phyloP scores from a whole-genome alignment of 2,113 vertebrate species.

The Bubo bubo region DNA sequence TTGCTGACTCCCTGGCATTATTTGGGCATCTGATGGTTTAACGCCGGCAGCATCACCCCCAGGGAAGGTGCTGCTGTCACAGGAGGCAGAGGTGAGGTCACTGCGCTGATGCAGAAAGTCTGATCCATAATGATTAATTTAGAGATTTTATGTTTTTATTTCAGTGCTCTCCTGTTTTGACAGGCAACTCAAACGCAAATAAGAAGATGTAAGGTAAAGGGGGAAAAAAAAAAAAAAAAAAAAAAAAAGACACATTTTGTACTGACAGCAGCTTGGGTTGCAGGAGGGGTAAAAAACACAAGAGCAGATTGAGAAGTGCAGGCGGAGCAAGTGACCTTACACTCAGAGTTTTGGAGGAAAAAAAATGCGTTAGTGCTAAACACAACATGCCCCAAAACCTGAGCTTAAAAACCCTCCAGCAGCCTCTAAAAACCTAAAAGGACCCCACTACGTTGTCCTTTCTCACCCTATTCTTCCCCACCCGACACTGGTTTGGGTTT shows the following conservation, averaged over 20 bases:
- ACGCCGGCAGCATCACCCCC: rapidly evolving
- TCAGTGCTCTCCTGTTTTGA: not conserved
- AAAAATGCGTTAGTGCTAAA: not conserved
- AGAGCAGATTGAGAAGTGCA: not conserved
- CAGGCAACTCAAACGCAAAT: not conserved
- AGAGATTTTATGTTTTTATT: not conserved
- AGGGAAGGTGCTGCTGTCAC: not conserved
- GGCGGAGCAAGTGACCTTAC: not conserved
- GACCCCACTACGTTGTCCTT: not conserved
- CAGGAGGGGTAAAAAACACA: not conserved
- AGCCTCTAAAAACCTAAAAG: not conserved
- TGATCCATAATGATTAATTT: not conserved
- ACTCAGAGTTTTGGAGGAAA: not conserved
- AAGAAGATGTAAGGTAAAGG: not conserved
- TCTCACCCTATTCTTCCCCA: not conserved
- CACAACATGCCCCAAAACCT: not conserved
- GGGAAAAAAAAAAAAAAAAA: too few species aligned
- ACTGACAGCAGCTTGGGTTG: not conserved
- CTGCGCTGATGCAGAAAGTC: not conserved
- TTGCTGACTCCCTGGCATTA: not conserved
- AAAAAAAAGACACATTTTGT: not conserved
- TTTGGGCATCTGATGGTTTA: not conserved
- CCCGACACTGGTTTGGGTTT: not conserved
- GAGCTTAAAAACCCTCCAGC: not conserved
- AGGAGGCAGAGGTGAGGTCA: not conserved